Conservation (phyloP, 1,140 invertebrate species). For the Bombus turneri region DNA sequence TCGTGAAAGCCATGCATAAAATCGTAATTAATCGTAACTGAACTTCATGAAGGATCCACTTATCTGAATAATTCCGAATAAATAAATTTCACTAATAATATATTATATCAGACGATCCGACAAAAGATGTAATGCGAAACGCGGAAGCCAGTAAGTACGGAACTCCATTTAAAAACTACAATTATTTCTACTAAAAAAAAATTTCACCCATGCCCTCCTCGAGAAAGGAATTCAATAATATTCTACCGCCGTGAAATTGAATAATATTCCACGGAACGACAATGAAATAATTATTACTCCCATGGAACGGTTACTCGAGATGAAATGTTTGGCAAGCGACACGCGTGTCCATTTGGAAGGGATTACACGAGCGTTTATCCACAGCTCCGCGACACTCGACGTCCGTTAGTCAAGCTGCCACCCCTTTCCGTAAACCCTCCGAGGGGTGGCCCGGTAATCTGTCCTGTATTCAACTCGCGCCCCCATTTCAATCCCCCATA, state of each 20-base stretch:
- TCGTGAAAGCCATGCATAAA: too few relatives aligned
- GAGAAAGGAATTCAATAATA: background rate
- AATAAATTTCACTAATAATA: too few relatives aligned
- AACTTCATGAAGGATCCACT: too few relatives aligned
- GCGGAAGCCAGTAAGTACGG: too few relatives aligned
- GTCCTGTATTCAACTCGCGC: constrained; percentile 31
- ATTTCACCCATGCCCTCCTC: too few relatives aligned
- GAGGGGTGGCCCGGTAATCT: constrained; percentile 42
- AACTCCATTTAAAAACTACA: too few relatives aligned
- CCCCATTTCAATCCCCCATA: background rate
- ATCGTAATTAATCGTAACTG: too few relatives aligned
- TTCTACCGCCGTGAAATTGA: background rate
- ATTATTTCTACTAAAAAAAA: background rate
- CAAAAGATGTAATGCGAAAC: too few relatives aligned
- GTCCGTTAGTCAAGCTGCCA: constrained; percentile 28
- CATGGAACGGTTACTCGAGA: background rate
- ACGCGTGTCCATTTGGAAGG: constrained; percentile 18
- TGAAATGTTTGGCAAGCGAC: background rate
- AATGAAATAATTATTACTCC: background rate
- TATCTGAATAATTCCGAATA: too few relatives aligned
- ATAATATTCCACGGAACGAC: background rate
- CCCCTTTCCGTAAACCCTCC: constrained; percentile 27
- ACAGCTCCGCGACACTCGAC: constrained; percentile 14
- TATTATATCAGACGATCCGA: too few relatives aligned
- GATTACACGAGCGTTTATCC: constrained; percentile 49